These are phyloP conservation scores for Rhopilema esculentum DNA, from an alignment of 30 jellyfish, hydroid and myxozoan species.

Conservation along the genomic window DNA sequence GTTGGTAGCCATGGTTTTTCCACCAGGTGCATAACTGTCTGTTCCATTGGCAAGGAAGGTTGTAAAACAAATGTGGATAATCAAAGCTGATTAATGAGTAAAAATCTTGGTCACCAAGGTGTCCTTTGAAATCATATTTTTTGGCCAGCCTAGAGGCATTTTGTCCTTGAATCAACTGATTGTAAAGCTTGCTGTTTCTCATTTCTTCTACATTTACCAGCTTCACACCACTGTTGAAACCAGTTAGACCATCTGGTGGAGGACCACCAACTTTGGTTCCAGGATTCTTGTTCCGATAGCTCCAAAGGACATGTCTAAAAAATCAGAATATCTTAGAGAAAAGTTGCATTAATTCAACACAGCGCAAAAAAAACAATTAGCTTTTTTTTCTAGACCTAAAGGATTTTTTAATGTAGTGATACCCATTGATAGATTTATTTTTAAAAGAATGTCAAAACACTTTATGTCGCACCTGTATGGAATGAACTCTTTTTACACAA, in stretches of 20 bases:
- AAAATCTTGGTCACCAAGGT: constrained; percentile 94
- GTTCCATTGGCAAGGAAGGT: constrained; percentile 95
- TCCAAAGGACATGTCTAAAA: constrained; percentile 71
- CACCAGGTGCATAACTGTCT: constrained; percentile 98
- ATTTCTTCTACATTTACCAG: constrained; percentile 78
- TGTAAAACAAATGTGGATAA: constrained; percentile 73
- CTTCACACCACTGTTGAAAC: constrained; percentile 92
- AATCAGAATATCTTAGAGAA: not conserved
- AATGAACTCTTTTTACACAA: too few species aligned
- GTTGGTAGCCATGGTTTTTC: constrained; percentile 77
- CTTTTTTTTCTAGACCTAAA: too few species aligned
- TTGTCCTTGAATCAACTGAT: constrained; percentile 49
- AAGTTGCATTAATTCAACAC: not conserved
- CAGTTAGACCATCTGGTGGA: constrained; percentile 90
- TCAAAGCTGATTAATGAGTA: constrained; percentile 79
- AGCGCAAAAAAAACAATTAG: too few species aligned
- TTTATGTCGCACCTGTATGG: too few species aligned
- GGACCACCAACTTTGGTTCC: constrained; percentile 85
- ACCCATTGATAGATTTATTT: too few species aligned
- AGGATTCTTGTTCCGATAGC: constrained; percentile 67
- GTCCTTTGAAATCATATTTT: constrained; percentile 83
- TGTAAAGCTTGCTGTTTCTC: constrained; percentile 74
- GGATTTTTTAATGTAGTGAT: too few species aligned
- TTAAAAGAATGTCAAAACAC: too few species aligned
- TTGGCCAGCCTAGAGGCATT: constrained; percentile 62